A percentile compares a stretch with the other conserved stretches of the same genome.
Conservation (phyloP, 2,888 invertebrate species). For the Sussaba pulchella region DNA sequence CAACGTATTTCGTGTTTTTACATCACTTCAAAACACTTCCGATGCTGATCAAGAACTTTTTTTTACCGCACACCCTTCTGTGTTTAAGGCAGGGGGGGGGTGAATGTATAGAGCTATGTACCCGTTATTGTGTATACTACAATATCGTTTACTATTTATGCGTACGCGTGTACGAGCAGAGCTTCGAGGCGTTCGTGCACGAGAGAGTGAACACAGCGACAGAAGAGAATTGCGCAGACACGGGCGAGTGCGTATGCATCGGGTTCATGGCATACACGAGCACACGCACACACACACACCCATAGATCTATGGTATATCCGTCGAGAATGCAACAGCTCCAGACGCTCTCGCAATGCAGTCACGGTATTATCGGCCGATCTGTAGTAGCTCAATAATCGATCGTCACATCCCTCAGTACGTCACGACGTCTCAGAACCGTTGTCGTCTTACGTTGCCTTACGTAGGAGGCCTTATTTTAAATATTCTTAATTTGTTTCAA, state of each 20-base stretch:
- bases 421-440: conserved; percentile 63
- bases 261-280: conserved; percentile 59
- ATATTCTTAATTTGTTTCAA: too few species aligned
- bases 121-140: conserved; percentile 24
- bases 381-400: conserved; percentile 82
- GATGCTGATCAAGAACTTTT: too few species aligned
- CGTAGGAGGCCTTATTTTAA: too few species aligned
- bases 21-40: too few species aligned
- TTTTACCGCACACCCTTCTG: too few species aligned
- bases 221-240: conserved; percentile 63
- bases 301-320: conserved; percentile 10
- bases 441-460: too few species aligned
- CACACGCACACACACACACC: conserved; percentile 37
- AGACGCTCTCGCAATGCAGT: too few species aligned
- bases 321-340: conserved; percentile 5
- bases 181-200: conserved; percentile 64
- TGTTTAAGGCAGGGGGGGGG: too few species aligned
- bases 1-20: too few species aligned
- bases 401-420: conserved; percentile 81
- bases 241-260: conserved; percentile 64
- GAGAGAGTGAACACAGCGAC: conserved; percentile 64
- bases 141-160: conserved; percentile 50
- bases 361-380: conserved; percentile 80
- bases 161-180: conserved; percentile 49
- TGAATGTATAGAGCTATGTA: too few species aligned